These are phyloP conservation scores for Connochaetes taurinus DNA, from an alignment of 2,113 vertebrate genomes.

Conservation along the genomic window DNA sequence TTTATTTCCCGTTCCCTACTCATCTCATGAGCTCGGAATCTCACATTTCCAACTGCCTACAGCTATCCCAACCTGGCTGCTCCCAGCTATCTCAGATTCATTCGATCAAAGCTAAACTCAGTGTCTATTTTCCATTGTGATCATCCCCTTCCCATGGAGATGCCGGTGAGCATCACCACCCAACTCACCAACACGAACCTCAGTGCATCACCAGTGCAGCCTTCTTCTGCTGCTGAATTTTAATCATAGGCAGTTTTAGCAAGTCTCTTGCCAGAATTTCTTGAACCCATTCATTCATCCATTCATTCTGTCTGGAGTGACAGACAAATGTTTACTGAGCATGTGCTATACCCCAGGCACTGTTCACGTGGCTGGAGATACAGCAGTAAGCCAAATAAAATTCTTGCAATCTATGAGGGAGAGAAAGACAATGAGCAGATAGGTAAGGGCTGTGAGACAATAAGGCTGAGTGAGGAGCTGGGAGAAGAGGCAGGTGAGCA, in stretches of 20 bases:
- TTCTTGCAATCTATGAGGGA: background rate
- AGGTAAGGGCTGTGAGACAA: background rate
- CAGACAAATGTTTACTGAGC: background rate
- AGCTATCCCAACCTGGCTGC: background rate
- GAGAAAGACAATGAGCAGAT: background rate
- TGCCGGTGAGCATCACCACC: background rate
- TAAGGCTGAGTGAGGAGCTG: background rate
- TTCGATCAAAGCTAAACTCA: background rate
- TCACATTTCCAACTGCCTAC: background rate
- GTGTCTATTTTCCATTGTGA: background rate
- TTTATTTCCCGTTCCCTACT: background rate
- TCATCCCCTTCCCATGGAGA: background rate
- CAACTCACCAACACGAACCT: background rate
- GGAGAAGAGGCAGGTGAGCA: background rate
- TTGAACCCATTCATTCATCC: background rate
- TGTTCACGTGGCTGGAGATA: background rate
- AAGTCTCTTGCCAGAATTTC: background rate
- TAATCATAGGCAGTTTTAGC: background rate
- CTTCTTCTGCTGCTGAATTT: background rate
- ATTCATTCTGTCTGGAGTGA: background rate
- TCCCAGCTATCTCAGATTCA: too few species aligned
- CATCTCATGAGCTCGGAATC: background rate
- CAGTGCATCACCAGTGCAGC: background rate
- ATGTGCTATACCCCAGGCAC: background rate
- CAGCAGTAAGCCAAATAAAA: background rate